phyloP scores from a whole-genome alignment of 2,797 vertebrate genomes.

The Halcyon badia region DNA sequence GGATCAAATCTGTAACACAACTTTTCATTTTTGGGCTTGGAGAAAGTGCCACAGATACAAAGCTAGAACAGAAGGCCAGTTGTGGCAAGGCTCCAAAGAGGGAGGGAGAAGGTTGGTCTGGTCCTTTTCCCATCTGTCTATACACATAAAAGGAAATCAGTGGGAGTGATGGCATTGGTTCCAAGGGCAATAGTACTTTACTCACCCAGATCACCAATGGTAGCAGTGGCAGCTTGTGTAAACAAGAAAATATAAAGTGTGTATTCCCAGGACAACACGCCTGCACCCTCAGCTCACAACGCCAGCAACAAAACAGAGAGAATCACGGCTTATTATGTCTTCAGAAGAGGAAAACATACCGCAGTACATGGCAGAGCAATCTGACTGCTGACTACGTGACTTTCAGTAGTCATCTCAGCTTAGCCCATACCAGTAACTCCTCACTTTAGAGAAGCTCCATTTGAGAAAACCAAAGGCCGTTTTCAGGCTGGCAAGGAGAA shows the following conservation, averaged over 20 bases:
- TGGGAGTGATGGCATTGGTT: neutral
- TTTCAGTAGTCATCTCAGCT: neutral
- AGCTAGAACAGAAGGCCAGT: neutral
- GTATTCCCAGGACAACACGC: neutral
- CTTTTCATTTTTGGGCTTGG: neutral
- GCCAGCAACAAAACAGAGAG: neutral
- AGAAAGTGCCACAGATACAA: neutral
- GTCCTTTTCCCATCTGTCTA: neutral
- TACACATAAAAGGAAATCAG: neutral
- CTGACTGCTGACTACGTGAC: fast-evolving
- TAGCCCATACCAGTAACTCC: neutral
- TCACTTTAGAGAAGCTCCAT: neutral
- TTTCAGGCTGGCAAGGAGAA: neutral
- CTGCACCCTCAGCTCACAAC: neutral
- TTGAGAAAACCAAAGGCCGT: neutral
- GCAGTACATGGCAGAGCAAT: neutral
- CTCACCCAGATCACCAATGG: neutral
- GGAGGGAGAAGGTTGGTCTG: neutral
- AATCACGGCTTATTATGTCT: neutral
- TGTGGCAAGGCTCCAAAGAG: neutral
- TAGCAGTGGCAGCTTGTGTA: neutral
- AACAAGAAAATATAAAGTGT: neutral
- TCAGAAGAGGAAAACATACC: neutral
- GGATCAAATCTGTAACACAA: neutral
- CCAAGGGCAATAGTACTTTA: neutral